A percentile compares a stretch with the other conserved stretches of the same genome.
phyloP scores from a whole-genome alignment of 2,888 invertebrate species.

The Onchidella celtica region DNA sequence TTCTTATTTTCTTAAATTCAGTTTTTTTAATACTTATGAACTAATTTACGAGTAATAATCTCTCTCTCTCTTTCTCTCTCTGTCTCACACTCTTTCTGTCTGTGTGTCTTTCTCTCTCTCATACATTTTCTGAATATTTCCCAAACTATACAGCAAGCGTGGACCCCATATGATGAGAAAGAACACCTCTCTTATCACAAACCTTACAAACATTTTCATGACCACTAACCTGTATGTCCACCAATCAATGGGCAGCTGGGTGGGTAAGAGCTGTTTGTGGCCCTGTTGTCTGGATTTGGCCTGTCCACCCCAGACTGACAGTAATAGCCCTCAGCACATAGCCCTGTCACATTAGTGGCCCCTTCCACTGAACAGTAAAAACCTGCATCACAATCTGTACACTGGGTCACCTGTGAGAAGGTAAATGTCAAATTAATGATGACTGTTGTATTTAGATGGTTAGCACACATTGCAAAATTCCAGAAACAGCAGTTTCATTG shows the following conservation, averaged over 20 bases:
- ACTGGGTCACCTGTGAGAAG: slow-evolving; percentile 69
- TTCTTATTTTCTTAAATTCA: no score
- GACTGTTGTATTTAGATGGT: background rate
- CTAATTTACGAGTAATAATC: no score
- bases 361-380: slow-evolving; percentile 69
- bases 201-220: no score
- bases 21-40: no score
- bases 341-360: slow-evolving; percentile 69
- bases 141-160: background rate
- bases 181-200: no score
- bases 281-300: slow-evolving; percentile 74
- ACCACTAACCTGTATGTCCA: slow-evolving; percentile 74
- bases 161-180: background rate
- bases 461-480: background rate
- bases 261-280: slow-evolving; percentile 70
- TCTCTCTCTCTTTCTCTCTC: no score
- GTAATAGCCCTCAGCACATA: slow-evolving; percentile 74
- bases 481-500: no score
- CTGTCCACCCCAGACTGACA: slow-evolving; percentile 77
- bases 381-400: slow-evolving; percentile 75
- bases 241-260: slow-evolving; percentile 73
- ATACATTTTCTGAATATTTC: no score
- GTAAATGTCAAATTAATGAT: background rate
- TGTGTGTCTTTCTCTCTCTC: no score
- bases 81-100: no score